phyloP scores from a whole-genome alignment of 2,113 vertebrate species.

The Scophthalmus maximus region DNA sequence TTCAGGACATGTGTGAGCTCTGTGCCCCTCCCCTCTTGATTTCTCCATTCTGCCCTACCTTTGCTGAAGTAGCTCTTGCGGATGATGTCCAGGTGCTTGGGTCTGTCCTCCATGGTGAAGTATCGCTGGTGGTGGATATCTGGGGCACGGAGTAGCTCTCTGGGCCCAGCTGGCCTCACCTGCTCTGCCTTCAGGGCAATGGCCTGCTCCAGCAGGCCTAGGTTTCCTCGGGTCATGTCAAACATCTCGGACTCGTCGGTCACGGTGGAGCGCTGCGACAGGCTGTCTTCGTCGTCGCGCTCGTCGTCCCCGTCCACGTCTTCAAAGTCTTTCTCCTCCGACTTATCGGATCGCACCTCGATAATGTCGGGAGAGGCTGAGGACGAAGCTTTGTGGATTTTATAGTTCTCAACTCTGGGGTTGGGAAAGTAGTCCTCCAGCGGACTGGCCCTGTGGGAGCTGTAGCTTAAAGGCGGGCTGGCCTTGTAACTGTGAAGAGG shows the following conservation, averaged over 20 bases:
- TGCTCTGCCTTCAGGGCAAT: constrained; percentile 97
- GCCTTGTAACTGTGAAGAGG: constrained; percentile 56
- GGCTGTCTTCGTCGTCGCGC: constrained; percentile 87
- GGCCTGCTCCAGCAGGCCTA: constrained; percentile 96
- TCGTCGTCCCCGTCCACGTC: constrained; percentile 85
- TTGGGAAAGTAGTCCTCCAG: constrained; percentile 69
- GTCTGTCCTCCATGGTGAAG: constrained; percentile 88
- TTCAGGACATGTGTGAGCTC: not conserved
- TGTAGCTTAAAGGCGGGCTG: constrained; percentile 66
- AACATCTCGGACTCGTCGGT: constrained; percentile 96
- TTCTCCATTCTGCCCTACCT: constrained; percentile 79
- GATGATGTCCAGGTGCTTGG: constrained; percentile 88
- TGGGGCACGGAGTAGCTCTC: constrained; percentile 83
- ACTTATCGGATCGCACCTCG: constrained; percentile 89
- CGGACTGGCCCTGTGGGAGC: constrained; percentile 76
- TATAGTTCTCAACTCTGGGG: constrained; percentile 56
- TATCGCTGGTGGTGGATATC: constrained; percentile 87
- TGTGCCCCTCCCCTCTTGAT: not conserved
- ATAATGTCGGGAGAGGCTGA: constrained; percentile 85
- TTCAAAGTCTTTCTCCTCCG: constrained; percentile 86
- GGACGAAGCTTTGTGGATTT: constrained; percentile 69
- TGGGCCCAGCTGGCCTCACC: constrained; percentile 84
- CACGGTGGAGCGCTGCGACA: constrained; percentile 88
- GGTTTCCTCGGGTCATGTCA: constrained; percentile 94
- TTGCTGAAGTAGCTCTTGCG: constrained; percentile 93